Percentiles rank a stretch among this genome's conserved stretches.
These are phyloP conservation scores for Leptarthrus brevirostris DNA, from an alignment of 2,888 invertebrate genomes.

Conservation along the genomic window DNA sequence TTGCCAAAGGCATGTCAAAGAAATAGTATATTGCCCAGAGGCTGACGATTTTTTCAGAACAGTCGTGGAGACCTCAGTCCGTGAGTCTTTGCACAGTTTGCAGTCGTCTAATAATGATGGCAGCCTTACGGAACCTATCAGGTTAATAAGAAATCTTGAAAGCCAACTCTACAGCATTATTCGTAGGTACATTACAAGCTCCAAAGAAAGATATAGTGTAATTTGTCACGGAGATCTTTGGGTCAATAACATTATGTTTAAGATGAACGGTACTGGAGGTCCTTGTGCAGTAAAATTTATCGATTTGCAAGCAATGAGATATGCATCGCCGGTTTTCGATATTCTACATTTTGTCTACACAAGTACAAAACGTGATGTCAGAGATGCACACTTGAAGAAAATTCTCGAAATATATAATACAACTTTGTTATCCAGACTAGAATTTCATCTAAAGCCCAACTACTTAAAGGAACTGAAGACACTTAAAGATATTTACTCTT, in stretches of 20 bases:
- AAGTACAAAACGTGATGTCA: conserved; percentile 62
- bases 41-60: conserved; percentile 62
- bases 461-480: conserved; percentile 53
- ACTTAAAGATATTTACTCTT: conserved; percentile 59
- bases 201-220: conserved; percentile 59
- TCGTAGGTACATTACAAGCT: conserved; percentile 58
- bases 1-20: conserved; percentile 58
- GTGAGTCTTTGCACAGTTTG: conserved; percentile 62
- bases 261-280: conserved; percentile 47
- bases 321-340: conserved; percentile 63
- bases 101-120: conserved; percentile 61
- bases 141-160: conserved; percentile 60
- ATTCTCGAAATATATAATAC: conserved; percentile 61
- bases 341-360: conserved; percentile 65
- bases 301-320: conserved; percentile 65
- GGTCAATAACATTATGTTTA: conserved; percentile 66
- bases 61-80: conserved; percentile 61
- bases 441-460: conserved; percentile 49
- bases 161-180: conserved; percentile 59
- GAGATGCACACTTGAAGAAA: conserved; percentile 60
- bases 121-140: conserved; percentile 60
- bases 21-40: conserved; percentile 63
- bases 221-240: conserved; percentile 65
- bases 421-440: conserved; percentile 58
- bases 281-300: conserved; percentile 61